Base-by-base conservation (phyloP, 2,888 invertebrate species). In the Oxytorus armatus region DNA sequence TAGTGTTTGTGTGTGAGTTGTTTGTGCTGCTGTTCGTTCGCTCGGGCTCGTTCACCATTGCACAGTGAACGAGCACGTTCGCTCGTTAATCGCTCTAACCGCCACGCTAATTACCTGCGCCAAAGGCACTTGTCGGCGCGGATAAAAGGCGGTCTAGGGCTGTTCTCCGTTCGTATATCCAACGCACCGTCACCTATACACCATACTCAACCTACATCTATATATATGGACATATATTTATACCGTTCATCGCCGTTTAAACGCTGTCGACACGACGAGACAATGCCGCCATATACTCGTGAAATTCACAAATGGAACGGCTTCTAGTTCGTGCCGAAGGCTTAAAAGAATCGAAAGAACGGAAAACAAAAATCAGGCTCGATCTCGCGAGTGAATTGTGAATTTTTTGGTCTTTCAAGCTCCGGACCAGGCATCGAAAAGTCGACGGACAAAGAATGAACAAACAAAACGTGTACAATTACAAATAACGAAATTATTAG, bases 51-150 rank as follows among this genome's bases (percentile, higher is more conserved):
- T 70, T 47, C 51, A 68, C 66, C 65, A 70, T 59, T n/a, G n/a
- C 63, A 42, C 57, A 70, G 72, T 65, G 75, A 76, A 69, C 75
- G 69, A 74, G 79, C 78, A 76, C 78, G 82, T 70, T 75, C 55
- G 73, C 81, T 82, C 82, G 84, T 82, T 84, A 84, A 84, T 81
- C 82, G 82, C 74, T 82, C 82, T 79, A 83, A 83, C 82, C 82
- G 79, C 77, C 76, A 76, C 81, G 84, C 82, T 84, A 84, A 84
- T 84, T 84, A 84, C 82, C 83, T 77, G 77, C 82, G 82, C 82
- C 79, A 81, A 79, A 81, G 81, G 80, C 81, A 82, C 83, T 83
- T 83, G 83, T 75, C 83, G 79, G 81, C 77, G 39, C 79, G 75
- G 83, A 83, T 83, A 83, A 81, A 83, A 83, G 83, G 79, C 73